These are phyloP conservation scores for Podarcis lilfordi DNA, from an alignment of 2,797 vertebrate genomes.

Conservation along the genomic window DNA sequence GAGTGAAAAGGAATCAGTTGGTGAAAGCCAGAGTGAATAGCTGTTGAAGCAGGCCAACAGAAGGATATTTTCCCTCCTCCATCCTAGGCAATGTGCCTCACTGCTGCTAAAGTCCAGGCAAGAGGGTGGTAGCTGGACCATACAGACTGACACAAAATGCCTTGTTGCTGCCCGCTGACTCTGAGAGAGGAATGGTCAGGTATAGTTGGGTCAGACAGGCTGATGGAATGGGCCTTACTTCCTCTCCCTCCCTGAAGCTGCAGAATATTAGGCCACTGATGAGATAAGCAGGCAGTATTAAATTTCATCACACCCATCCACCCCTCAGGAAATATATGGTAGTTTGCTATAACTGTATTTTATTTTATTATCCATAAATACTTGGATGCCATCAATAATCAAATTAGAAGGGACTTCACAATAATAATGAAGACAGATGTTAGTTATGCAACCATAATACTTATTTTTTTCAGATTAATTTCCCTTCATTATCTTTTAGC, in stretches of 20 bases:
- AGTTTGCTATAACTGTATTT: neutral
- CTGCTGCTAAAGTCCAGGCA: too few species aligned
- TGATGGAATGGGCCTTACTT: neutral
- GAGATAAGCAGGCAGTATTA: neutral
- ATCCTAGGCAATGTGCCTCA: too few species aligned
- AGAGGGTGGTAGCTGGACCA: too few species aligned
- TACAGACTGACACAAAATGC: too few species aligned
- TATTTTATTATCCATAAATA: neutral
- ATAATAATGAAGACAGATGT: neutral
- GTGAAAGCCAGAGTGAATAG: too few species aligned
- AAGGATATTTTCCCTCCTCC: too few species aligned
- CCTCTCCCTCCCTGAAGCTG: neutral
- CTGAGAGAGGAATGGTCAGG: too few species aligned
- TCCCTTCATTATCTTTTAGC: neutral
- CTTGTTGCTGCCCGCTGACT: too few species aligned
- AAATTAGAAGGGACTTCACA: neutral
- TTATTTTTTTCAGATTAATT: neutral
- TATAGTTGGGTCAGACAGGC: too few species aligned
- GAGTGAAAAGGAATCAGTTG: too few species aligned
- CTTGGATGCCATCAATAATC: neutral
- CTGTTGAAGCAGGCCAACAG: too few species aligned
- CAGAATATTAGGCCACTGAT: neutral
- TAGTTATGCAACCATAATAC: neutral
- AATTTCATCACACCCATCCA: neutral
- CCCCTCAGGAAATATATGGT: too few species aligned